These are phyloP conservation scores for Propithecus perrieri DNA, from an alignment of 2,797 vertebrate genomes.

Conservation along the genomic window DNA sequence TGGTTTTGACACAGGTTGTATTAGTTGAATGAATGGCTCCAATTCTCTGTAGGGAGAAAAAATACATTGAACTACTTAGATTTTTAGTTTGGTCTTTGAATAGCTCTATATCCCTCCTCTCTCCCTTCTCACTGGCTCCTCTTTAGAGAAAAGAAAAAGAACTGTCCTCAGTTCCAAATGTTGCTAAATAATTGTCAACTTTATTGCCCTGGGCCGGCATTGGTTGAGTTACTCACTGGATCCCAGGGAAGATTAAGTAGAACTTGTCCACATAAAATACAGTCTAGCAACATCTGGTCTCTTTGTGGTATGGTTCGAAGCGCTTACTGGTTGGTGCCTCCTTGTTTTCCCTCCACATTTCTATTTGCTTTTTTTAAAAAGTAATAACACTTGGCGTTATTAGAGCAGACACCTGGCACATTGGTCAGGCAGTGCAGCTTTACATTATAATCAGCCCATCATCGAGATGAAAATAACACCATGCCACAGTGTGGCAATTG, in stretches of 20 bases:
- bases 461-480: constrained; percentile 82
- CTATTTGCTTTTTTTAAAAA: constrained; percentile 50
- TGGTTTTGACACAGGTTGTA: background rate
- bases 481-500: constrained; percentile 67
- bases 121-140: background rate
- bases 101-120: background rate
- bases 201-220: background rate
- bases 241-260: constrained; percentile 46
- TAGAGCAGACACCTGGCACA: constrained; percentile 82
- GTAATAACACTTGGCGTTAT: constrained; percentile 70
- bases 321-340: background rate
- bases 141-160: background rate
- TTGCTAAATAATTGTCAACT: constrained; percentile 54
- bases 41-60: background rate
- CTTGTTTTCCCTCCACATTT: background rate
- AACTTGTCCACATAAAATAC: constrained; percentile 56
- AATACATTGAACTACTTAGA: background rate
- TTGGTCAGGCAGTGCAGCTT: constrained; percentile 82
- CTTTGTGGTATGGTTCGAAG: constrained; percentile 55
- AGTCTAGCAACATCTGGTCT: constrained; percentile 51
- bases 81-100: background rate
- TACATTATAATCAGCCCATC: constrained; percentile 84
- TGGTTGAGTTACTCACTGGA: constrained; percentile 48
- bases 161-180: background rate
- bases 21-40: background rate